Evolutionary conservation across 1,140 invertebrate genomes (phyloP).

Genomic region (Zaprionus vittiger): DNA sequence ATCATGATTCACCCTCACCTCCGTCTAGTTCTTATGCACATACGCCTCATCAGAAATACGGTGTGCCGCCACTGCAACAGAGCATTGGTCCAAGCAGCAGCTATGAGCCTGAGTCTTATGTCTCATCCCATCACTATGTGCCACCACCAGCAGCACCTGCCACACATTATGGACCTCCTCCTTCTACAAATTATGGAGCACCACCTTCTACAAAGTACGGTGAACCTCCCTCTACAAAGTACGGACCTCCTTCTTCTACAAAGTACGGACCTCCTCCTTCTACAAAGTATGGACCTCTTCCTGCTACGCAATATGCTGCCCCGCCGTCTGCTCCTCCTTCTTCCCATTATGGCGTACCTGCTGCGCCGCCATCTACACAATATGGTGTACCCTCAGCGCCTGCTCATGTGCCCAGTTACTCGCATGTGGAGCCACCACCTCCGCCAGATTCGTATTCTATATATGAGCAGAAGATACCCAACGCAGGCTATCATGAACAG

Average conservation of each 20-base stretch:
- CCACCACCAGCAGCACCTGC: slow-evolving; percentile 35
- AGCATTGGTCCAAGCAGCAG: slow-evolving; percentile 14
- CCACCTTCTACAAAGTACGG: neutral
- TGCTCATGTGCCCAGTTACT: slow-evolving; percentile 36
- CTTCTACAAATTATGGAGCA: slow-evolving; percentile 33
- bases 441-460: slow-evolving; percentile 56
- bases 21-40: slow-evolving; percentile 36
- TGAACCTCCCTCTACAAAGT: neutral
- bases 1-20: too few relatives aligned
- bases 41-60: slow-evolving; percentile 69
- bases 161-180: slow-evolving; percentile 31
- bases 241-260: slow-evolving; percentile 33
- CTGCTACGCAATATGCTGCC: neutral
- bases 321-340: slow-evolving; percentile 4
- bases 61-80: slow-evolving; percentile 48
- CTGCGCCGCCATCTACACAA: slow-evolving; percentile 27
- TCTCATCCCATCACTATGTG: slow-evolving; percentile 47
- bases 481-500: slow-evolving; percentile 58
- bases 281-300: neutral
- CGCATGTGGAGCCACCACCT: slow-evolving; percentile 26
- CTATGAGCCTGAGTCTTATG: slow-evolving; percentile 56
- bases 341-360: neutral
- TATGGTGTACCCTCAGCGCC: slow-evolving; percentile 51
- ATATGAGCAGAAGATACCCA: slow-evolving; percentile 75
- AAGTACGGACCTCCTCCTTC: slow-evolving; percentile 19